These are phyloP conservation scores for Rhizomys pruinosus DNA, from an alignment of 2,113 vertebrate species.

Conservation along the genomic window DNA sequence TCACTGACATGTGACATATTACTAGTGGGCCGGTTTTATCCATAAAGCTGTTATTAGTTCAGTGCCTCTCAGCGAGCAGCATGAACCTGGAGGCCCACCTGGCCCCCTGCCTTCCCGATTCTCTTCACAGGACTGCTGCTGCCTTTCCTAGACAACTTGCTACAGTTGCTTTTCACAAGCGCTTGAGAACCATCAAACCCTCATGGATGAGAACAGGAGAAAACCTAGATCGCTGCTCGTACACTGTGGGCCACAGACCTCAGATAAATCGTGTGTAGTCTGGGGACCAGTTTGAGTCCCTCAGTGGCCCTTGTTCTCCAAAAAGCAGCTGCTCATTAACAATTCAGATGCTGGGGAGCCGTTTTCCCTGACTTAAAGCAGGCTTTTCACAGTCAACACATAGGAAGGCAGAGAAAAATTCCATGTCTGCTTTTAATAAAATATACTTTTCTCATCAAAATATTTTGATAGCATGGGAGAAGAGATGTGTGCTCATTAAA, in stretches of 20 bases:
- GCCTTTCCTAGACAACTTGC: neutral
- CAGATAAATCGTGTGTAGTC: neutral
- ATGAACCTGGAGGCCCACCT: neutral
- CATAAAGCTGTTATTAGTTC: neutral
- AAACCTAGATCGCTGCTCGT: fast-evolving
- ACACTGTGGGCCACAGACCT: neutral
- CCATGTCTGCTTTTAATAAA: conserved; percentile 71
- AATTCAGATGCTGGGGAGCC: conserved; percentile 30
- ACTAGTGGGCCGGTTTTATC: neutral
- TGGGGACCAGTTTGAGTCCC: neutral
- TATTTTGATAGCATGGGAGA: conserved; percentile 73
- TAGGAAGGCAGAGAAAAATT: conserved; percentile 59
- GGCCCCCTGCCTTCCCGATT: neutral
- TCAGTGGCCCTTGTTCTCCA: neutral
- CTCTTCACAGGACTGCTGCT: neutral
- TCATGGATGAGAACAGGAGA: neutral
- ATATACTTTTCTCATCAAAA: conserved; percentile 73
- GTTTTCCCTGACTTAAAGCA: neutral
- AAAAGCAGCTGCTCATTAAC: neutral
- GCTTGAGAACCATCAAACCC: neutral
- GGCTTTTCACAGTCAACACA: conserved; percentile 55
- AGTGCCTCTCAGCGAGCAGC: neutral
- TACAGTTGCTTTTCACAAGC: neutral
- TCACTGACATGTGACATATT: neutral
- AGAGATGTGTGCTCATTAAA: conserved; percentile 69